These are phyloP conservation scores for Ophiodon elongatus DNA, from an alignment of 2,113 vertebrate species.

Conservation along the genomic window DNA sequence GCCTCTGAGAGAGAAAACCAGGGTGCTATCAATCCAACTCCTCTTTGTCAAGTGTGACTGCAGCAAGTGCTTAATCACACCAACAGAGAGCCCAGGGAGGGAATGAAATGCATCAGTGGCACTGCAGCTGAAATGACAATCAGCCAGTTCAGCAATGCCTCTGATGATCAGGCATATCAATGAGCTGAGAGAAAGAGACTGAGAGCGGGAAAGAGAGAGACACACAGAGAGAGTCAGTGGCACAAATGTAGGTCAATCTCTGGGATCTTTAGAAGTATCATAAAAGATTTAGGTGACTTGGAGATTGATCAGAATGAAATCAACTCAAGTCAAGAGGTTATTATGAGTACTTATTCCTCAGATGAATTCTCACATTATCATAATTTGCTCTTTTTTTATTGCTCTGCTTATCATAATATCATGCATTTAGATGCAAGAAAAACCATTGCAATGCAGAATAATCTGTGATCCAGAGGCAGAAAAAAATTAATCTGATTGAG, in stretches of 20 bases:
- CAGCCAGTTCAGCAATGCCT: constrained; percentile 77
- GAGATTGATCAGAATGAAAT: constrained; percentile 47
- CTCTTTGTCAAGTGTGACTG: constrained; percentile 72
- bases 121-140: constrained; percentile 80
- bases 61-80: constrained; percentile 77
- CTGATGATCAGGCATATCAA: constrained; percentile 80
- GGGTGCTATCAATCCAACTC: constrained; percentile 68
- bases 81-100: constrained; percentile 60
- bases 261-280: constrained; percentile 39
- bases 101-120: constrained; percentile 74
- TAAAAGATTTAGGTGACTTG: constrained; percentile 37
- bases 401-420: neutral
- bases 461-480: constrained; percentile 20
- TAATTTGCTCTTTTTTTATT: neutral
- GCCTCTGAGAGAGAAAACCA: constrained; percentile 30
- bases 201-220: constrained; percentile 30
- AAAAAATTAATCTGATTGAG: neutral
- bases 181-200: constrained; percentile 69
- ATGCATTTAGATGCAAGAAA: constrained; percentile 3
- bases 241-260: constrained; percentile 72
- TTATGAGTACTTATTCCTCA: neutral
- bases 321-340: constrained; percentile 53
- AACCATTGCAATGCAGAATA: constrained; percentile 35
- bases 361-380: neutral
- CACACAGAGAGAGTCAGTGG: constrained; percentile 33